Base-by-base conservation (phyloP, 2,797 vertebrate species). In the Danio jaintianensis region DNA sequence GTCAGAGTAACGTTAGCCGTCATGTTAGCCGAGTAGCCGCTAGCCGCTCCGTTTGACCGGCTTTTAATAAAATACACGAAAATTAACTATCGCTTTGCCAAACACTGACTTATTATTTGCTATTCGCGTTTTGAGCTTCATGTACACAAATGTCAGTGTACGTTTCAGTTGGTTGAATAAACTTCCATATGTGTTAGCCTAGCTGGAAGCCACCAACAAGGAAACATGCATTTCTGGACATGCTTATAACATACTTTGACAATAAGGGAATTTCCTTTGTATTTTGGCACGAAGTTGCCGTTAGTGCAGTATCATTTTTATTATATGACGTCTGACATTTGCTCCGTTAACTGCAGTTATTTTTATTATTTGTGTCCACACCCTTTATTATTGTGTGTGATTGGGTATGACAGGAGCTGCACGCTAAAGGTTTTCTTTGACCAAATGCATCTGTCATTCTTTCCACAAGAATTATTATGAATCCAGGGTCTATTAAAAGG, bases 31-130 rank as follows among this genome's bases (percentile, higher is more conserved):
- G 22, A 47, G 38, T 66, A 80, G 78, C 78, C 6, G 7, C 42
- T 80, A 80, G 20, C 69, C n/a, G 48, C 61, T 45, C 48, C 16
- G 45, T 63, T 55, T 71, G 47, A 71, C 67, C 78, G 78, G 78
- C 69, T 73, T 80, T 64, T 73, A 62, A 20, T 80, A 16, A 80
- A 80, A 64, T 66, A 45, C 61, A 11, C 40, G 6, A 36, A 64
- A 48, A 47, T 40, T 1, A 47, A 22, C 7, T 1, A 45, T 50
- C n/a, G 29, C 12, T 48, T 73, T 42, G 47, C 36, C 47, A 78
- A 82, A 73, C 48, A 29, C 59, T 64, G 36, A 62, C 77, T 63
- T 16, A 18, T 9, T 48, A 9, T 63, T 63, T 53, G 10, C 36
- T 62, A 70, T 12, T 22, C 43, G 12, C 6, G 20, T 56, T 13